These are phyloP conservation scores for Benthosema pterotum DNA, from an alignment of 2,797 vertebrate genomes.

Conservation along the genomic window DNA sequence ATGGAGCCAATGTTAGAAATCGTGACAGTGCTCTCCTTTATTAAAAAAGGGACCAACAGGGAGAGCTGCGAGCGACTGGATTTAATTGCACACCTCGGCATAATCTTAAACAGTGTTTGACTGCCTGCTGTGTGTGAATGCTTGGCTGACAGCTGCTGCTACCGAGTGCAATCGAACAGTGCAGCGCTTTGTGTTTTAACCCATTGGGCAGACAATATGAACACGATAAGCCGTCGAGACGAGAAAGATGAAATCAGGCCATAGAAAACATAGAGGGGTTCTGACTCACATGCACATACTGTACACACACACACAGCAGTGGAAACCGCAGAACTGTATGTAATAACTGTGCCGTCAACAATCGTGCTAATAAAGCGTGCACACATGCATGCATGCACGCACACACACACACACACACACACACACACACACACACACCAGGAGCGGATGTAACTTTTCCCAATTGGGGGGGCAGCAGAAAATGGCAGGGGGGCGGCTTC, in stretches of 20 bases:
- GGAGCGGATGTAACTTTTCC: too few species aligned
- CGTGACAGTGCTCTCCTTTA: neutral
- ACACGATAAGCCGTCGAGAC: conserved; percentile 28
- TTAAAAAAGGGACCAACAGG: conserved; percentile 20
- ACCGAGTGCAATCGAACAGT: conserved; percentile 68
- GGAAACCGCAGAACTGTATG: too few species aligned
- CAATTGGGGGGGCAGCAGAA: too few species aligned
- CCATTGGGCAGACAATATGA: conserved; percentile 48
- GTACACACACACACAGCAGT: too few species aligned
- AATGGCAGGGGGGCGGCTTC: too few species aligned
- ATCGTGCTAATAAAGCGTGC: too few species aligned
- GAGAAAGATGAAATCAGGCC: conserved; percentile 39
- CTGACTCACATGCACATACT: conserved; percentile 20
- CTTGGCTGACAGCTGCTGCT: conserved; percentile 52
- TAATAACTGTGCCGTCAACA: too few species aligned
- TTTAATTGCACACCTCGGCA: conserved; percentile 56
- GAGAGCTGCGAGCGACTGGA: conserved; percentile 31
- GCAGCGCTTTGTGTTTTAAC: conserved; percentile 51
- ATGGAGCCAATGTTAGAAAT: too few species aligned
- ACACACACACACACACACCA: too few species aligned
- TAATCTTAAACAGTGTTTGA: conserved; percentile 53
- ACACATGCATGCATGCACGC: too few species aligned
- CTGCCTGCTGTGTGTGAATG: conserved; percentile 48
- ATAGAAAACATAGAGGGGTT: conserved; percentile 31
- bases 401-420: too few species aligned